phyloP scores from a whole-genome alignment of 2,113 vertebrate genomes.

The Nyctibius bracteatus region DNA sequence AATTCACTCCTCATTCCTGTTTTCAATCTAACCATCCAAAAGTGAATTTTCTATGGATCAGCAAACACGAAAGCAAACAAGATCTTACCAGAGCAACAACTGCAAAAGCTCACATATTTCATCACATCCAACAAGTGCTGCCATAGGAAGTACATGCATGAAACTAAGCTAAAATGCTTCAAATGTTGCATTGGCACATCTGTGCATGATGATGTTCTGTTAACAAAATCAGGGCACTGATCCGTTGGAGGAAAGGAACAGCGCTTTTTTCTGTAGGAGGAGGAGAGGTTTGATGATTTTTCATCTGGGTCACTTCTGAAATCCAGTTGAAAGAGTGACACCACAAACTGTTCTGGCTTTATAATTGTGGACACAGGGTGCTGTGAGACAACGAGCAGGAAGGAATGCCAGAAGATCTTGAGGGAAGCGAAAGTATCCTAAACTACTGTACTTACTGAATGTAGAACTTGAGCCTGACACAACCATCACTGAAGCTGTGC shows the following conservation, averaged over 20 bases:
- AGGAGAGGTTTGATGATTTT: neutral
- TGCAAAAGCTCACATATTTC: neutral
- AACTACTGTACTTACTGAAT: neutral
- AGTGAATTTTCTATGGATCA: neutral
- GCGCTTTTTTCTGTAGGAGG: neutral
- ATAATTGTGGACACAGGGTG: neutral
- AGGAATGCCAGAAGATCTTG: neutral
- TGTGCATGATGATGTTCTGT: neutral
- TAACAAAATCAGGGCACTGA: neutral
- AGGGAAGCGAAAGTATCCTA: neutral
- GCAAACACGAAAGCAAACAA: neutral
- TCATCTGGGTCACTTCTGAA: neutral
- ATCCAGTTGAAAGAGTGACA: neutral
- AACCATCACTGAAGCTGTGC: neutral
- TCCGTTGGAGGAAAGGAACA: neutral
- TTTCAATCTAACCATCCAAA: neutral
- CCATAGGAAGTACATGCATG: neutral
- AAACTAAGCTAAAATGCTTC: neutral
- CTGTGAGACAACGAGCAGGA: neutral
- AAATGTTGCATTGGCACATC: neutral
- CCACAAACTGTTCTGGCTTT: neutral
- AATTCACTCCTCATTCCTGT: neutral
- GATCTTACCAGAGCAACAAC: neutral
- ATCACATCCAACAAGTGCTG: neutral
- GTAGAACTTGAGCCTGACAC: neutral